A percentile compares a stretch with the other conserved stretches of the same genome.
Evolutionary conservation across 1,140 invertebrate genomes (phyloP).

Genomic region (Drosophila bocqueti): DNA sequence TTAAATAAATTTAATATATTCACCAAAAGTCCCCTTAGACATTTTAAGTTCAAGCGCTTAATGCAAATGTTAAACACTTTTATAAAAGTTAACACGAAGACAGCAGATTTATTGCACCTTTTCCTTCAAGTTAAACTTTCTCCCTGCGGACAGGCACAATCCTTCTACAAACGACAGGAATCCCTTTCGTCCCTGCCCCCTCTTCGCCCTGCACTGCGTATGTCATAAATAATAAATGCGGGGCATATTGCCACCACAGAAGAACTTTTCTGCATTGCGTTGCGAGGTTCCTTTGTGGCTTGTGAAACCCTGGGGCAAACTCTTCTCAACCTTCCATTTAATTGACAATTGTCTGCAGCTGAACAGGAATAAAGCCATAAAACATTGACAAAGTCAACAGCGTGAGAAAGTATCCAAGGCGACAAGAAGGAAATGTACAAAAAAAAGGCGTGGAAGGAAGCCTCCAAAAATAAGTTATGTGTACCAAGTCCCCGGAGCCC

Average conservation of each 20-base stretch:
- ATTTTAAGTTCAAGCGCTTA: not conserved
- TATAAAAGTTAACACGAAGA: slow-evolving; percentile 2
- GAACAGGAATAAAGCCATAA: slow-evolving; percentile 71
- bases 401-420: slow-evolving; percentile 25
- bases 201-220: slow-evolving; percentile 54
- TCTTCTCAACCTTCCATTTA: slow-evolving; percentile 45
- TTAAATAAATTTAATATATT: not conserved
- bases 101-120: slow-evolving; percentile 28
- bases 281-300: slow-evolving; percentile 38
- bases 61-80: slow-evolving; percentile 11
- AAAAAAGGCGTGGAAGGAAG: slow-evolving; percentile 8
- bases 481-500: slow-evolving; percentile 3
- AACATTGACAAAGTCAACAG: slow-evolving; percentile 66
- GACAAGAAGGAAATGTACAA: slow-evolving; percentile 49
- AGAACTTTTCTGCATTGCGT: slow-evolving; percentile 42
- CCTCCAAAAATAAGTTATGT: slow-evolving; percentile 38
- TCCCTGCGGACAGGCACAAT: slow-evolving; percentile 29
- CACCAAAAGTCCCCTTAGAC: not conserved
- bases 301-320: slow-evolving; percentile 19
- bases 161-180: slow-evolving; percentile 21
- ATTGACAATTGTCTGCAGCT: slow-evolving; percentile 75
- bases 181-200: not conserved
- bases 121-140: slow-evolving; percentile 21
- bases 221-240: slow-evolving; percentile 73
- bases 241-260: slow-evolving; percentile 59